Conservation (phyloP, 1,140 invertebrate genomes). For the Ceratina australensis region DNA sequence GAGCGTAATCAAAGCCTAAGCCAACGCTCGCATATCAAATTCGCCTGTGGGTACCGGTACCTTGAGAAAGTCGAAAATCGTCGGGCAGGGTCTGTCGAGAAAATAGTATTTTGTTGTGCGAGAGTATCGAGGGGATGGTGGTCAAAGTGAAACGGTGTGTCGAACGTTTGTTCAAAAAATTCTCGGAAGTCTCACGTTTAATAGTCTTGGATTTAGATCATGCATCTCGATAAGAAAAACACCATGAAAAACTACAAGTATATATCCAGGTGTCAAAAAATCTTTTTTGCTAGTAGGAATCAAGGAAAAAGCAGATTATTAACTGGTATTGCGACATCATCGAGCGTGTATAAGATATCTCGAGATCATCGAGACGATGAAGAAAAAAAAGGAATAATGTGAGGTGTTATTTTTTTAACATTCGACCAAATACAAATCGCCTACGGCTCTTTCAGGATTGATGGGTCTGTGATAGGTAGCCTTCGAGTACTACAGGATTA, state of each 20-base stretch:
- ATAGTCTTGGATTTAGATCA: not conserved
- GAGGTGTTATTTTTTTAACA: slow-evolving; percentile 63
- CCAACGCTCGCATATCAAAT: slow-evolving; percentile 59
- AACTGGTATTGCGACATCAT: slow-evolving; percentile 34
- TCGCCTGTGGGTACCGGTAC: slow-evolving; percentile 40
- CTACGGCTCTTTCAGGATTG: slow-evolving; percentile 61
- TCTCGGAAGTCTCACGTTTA: no score
- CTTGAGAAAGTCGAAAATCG: slow-evolving; percentile 15
- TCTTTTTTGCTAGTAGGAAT: not conserved
- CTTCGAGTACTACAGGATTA: slow-evolving; percentile 61
- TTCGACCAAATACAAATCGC: slow-evolving; percentile 61
- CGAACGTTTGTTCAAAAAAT: slow-evolving; percentile 28
- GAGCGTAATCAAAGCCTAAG: slow-evolving; percentile 55
- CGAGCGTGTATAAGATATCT: not conserved
- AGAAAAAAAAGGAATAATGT: slow-evolving; percentile 21
- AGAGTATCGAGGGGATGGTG: not conserved
- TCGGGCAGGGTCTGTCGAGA: slow-evolving; percentile 28
- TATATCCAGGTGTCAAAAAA: not conserved
- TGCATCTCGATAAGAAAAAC: no score
- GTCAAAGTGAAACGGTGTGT: slow-evolving; percentile 21
- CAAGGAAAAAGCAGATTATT: not conserved
- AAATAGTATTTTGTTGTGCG: slow-evolving; percentile 54
- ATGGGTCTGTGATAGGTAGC: slow-evolving; percentile 69
- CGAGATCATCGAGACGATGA: not conserved
- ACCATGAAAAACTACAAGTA: no score